Base-by-base conservation (phyloP, 2,888 invertebrate species). In the Ichneumoninae sp. region DNA sequence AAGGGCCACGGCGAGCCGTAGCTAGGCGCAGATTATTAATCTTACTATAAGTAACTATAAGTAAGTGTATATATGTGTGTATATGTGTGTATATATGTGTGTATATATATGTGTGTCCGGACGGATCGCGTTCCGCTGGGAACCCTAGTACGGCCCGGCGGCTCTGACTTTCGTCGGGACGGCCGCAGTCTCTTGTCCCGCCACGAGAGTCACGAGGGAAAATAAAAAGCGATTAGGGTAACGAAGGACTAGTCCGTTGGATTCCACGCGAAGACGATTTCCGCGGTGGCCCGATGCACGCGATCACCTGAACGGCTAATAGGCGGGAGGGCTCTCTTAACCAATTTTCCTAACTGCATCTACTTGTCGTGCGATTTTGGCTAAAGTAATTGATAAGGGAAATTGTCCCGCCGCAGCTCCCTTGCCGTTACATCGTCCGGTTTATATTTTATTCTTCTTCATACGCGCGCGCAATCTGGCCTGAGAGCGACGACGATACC, bases 141-240 rank as follows among this genome's bases (percentile, higher is more conserved):
- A 62, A 62, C 30, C 33, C 30, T 26, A 57, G 57, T 13, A 57
- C 8, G 57, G 57, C 22, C 3, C 22, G 44, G 3, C 44, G 16
- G 16, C 26, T 57, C 5, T 13, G 22, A 22, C 57, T 62, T 62
- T 62, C 62, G 33, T 33, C 30, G n/a, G 62, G 47, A 69, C 30
- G 13, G 4, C n/a, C 69, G 16, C 26, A 6, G 1, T 1, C 69
- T 8, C n/a, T 47, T 10, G 6, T 50, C 19, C 50, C 13, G 26
- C 16, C 44, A 60, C 62, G 47, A 47, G 47, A 47, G 44, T 47
- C 74, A n/a, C 74, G 50, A 50, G 75, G 80, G 75, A 83, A 80
- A 70, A 71, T 72, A 66, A 72, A 80, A 76, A 76, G n/a, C 80
- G 83, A 83, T 83, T 83, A 83, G 76, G 60, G 66, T 71, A 76